phyloP scores from a whole-genome alignment of 2,888 invertebrate genomes.

The Anoplius nigerrimus region DNA sequence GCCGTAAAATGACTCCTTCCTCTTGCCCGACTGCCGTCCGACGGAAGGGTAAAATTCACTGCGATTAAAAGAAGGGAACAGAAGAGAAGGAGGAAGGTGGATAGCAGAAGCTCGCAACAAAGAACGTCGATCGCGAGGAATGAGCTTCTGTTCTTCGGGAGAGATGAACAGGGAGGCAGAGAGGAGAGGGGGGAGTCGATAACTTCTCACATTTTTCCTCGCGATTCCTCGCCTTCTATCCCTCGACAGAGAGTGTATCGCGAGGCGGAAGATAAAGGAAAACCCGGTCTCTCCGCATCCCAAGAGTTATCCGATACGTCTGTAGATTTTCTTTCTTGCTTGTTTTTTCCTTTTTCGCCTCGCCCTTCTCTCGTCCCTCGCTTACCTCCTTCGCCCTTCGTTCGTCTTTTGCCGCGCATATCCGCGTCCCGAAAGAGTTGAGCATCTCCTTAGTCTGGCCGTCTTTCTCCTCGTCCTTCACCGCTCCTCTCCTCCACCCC shows the following conservation, averaged over 20 bases:
- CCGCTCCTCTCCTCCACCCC: neutral
- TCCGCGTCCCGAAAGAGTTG: constrained; percentile 41
- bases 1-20: too few species aligned
- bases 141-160: neutral
- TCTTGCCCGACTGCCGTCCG: too few species aligned
- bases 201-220: constrained; percentile 1
- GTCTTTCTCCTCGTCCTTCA: neutral
- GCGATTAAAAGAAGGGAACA: neutral
- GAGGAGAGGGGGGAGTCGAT: neutral
- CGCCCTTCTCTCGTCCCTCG: constrained; percentile 13
- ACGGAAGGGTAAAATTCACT: too few species aligned
- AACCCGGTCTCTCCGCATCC: neutral
- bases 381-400: neutral
- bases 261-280: neutral
- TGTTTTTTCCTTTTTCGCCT: too few species aligned
- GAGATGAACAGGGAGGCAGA: neutral
- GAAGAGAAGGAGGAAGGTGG: neutral
- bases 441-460: constrained; percentile 26
- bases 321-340: constrained; percentile 47
- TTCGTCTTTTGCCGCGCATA: neutral
- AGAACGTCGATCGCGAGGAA: neutral
- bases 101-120: neutral
- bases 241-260: neutral
- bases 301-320: constrained; percentile 35
- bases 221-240: neutral